Base-by-base conservation (phyloP, 1,140 invertebrate genomes). In the Acromyrmex heyeri region DNA sequence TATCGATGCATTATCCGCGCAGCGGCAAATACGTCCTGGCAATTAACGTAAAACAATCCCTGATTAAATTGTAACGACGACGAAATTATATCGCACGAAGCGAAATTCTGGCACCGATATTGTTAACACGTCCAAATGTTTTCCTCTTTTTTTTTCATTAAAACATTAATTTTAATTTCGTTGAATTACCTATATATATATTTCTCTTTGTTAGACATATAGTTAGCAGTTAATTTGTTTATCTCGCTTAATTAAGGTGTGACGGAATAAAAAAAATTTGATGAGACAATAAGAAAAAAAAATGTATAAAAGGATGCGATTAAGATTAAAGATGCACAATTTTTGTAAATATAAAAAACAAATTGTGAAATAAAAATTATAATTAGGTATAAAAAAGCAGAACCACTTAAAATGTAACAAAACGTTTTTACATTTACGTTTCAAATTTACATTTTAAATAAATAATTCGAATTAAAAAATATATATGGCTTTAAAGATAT, bases 21-120 rank as follows among this genome's bases (percentile, higher is more conserved):
- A 50, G 79, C 69, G n/a, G 79, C 69, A 75, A 61, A 83, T 83
- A 83, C 79, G 69, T 75, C 69, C 79, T 83, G 69, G 55, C 69
- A 83, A 83, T 83, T 83, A 83, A 73, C 79, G 79, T 83, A 83
- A 83, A 83, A 83, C 79, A 83, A 83, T 83, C 79, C 27, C 79
- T 83, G 69, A 83, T 83, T 83, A 83, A 83, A 83, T 83, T 83
- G 79, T 83, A 83, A 83, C 79, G 69, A 73, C 55, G 69, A 72
- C 57, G 55, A 83, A 83, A 83, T 83, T 83, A 75, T 72, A 83
- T 83, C 24, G 27, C 55, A 44, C 34, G 44, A 38, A 21, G 38
- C 24, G 55, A 83, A 73, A 83, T 75, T 83, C 27, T 79, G 27
- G 62, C 59, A 62, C 38, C 65, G 34, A 81, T 81, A 70, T 70